phyloP scores from a whole-genome alignment of 2,888 invertebrate genomes.

The Tolmerus cingulatus region DNA sequence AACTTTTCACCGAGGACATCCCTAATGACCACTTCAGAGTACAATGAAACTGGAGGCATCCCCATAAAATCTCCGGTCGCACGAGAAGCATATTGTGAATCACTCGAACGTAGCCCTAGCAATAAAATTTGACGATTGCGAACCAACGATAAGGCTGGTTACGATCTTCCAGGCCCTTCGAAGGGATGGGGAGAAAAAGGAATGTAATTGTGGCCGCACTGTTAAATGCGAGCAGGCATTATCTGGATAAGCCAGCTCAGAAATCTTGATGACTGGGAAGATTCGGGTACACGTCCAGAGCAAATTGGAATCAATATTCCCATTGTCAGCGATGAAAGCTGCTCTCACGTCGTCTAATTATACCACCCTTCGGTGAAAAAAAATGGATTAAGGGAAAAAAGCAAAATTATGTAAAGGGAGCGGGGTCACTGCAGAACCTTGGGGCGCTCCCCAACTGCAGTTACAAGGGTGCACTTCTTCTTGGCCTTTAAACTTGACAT shows the following conservation, averaged over 20 bases:
- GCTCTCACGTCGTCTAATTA: neutral
- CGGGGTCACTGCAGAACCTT: constrained; percentile 14
- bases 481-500: constrained; percentile 40
- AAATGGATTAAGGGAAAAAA: neutral
- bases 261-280: neutral
- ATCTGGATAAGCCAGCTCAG: neutral
- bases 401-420: neutral
- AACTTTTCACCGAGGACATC: constrained; percentile 11
- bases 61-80: constrained; percentile 5
- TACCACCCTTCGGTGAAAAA: neutral
- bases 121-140: constrained; percentile 24
- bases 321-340: neutral
- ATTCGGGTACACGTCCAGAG: neutral
- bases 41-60: neutral
- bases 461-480: neutral
- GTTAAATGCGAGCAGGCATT: neutral
- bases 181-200: neutral
- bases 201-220: neutral
- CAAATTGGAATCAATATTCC: neutral
- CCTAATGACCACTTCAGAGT: constrained; percentile 32
- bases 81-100: constrained; percentile 16
- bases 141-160: neutral
- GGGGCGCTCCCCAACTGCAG: neutral
- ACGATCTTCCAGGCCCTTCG: neutral
- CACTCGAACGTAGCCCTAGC: constrained; percentile 11